Base-by-base conservation (phyloP, 1,140 invertebrate genomes). In the Drosophila truncata region DNA sequence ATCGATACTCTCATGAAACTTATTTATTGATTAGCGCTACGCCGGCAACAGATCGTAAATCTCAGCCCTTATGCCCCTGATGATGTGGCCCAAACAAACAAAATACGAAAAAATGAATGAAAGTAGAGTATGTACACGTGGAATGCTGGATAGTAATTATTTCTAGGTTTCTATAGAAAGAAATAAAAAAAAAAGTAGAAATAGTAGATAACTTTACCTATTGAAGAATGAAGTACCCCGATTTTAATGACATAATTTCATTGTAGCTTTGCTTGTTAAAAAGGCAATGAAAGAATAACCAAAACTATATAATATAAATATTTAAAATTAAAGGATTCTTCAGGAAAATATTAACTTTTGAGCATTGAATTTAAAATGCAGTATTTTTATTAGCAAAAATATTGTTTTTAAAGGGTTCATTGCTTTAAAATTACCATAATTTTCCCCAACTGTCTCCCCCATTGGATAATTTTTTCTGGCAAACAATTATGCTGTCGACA, bases 401-500 rank as follows among this genome's bases (percentile, higher is more conserved):
- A 16, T 37, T 8, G 14, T 37, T 41, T 41, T 41, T 41, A 4
- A 14, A 16, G 7, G 8, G 14, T 46, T 23, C 7, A 46, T 23
- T 46, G 42, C 31, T 49, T 49, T 31, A 50, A 50, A 50, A 31
- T 35, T 23, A 49, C 41, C 5, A 33, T 18, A 25, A 33, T 29
- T 49, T 20, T n/a, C 6, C n/a, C n/a, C n/a, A n/a, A n/a, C 23
- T 79, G 31, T 35, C 55, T 46, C 41, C 11, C 39, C 44, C 23
- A 3, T 23, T n/a, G 65, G 49, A 74, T 83, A 83, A 80, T n/a
- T 88, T 88, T 80, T 57, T 78, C 33, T 69, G 69, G 77, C 69
- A 47, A 78, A 78, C 80, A 90, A 88, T 84, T 84, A 84, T 78
- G 85, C 80, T 71, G 84, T 78, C 85, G 67, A 84, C 84, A 88